phyloP scores from a whole-genome alignment of 2,113 vertebrate genomes.

The Puffinus mauretanicus region DNA sequence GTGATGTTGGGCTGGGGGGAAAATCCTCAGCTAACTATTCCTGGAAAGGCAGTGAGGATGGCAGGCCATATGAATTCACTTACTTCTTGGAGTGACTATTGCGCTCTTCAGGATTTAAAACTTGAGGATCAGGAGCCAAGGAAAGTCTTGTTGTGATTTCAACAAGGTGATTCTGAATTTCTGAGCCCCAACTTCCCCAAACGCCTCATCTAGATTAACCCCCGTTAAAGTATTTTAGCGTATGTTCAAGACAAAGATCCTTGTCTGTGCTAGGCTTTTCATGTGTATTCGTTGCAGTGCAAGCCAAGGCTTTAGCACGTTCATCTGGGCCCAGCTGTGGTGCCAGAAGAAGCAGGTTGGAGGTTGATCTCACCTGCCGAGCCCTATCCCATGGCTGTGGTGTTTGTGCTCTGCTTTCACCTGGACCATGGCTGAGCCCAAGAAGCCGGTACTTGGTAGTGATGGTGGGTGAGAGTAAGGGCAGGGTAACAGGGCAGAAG shows the following conservation, averaged over 20 bases:
- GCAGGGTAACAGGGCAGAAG: not conserved
- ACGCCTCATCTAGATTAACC: not conserved
- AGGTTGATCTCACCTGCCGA: rapidly evolving
- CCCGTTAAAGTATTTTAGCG: not conserved
- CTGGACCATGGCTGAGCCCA: not conserved
- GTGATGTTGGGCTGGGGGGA: not conserved
- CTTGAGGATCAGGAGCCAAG: not conserved
- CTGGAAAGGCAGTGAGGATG: not conserved
- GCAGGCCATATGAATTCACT: not conserved
- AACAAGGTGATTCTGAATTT: not conserved
- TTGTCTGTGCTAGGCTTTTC: not conserved
- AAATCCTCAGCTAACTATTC: not conserved
- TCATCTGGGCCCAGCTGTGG: not conserved
- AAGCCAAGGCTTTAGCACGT: not conserved
- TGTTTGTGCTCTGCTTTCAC: not conserved
- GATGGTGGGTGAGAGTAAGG: not conserved
- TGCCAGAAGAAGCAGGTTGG: not conserved
- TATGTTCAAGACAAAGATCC: not conserved
- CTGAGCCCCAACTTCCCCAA: not conserved
- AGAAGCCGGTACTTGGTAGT: not conserved
- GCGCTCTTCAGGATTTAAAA: not conserved
- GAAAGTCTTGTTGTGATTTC: not conserved
- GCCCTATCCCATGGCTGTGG: not conserved
- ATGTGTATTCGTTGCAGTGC: not conserved
- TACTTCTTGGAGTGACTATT: not conserved